Evolutionary conservation across 2,113 vertebrate genomes (phyloP).

Genomic region (Sphyrna mokarran): DNA sequence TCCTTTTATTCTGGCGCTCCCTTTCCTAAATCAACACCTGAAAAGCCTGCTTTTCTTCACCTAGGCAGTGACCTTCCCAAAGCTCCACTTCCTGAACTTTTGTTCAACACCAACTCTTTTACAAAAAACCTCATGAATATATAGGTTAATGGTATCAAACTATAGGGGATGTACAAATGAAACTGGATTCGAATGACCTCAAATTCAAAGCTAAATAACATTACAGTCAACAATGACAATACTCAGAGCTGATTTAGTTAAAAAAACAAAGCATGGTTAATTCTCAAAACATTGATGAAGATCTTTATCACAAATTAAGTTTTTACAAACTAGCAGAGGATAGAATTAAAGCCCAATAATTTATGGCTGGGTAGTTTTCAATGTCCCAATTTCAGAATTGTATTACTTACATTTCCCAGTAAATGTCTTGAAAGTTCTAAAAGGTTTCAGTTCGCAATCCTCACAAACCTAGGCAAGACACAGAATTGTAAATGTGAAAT

Average conservation of each 20-base stretch:
- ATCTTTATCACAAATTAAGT: not conserved
- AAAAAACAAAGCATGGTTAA: not conserved
- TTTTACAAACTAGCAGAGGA: not conserved
- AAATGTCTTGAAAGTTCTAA: slow-evolving; percentile 94
- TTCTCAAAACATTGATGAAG: slow-evolving; percentile 1
- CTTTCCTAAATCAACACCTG: not conserved
- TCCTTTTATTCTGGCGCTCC: not conserved
- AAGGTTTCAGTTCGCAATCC: slow-evolving; percentile 81
- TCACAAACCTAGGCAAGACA: slow-evolving; percentile 70
- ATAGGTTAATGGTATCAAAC: not conserved
- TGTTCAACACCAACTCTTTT: not conserved
- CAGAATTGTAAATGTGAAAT: not conserved
- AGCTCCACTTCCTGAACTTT: not conserved
- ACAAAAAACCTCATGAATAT: not conserved
- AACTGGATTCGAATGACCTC: not conserved
- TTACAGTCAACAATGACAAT: not conserved
- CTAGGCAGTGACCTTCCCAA: not conserved
- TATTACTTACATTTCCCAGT: slow-evolving; percentile 78
- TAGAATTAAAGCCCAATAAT: not conserved
- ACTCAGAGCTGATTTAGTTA: not conserved
- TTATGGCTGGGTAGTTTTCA: not conserved
- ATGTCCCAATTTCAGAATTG: too few relatives aligned
- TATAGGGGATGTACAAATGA: not conserved
- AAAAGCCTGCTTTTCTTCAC: not conserved
- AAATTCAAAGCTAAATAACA: not conserved